Percentiles rank a stretch among this genome's conserved stretches.
Conservation (phyloP, 1,140 invertebrate species). For the Drosophila mojavensis region DNA sequence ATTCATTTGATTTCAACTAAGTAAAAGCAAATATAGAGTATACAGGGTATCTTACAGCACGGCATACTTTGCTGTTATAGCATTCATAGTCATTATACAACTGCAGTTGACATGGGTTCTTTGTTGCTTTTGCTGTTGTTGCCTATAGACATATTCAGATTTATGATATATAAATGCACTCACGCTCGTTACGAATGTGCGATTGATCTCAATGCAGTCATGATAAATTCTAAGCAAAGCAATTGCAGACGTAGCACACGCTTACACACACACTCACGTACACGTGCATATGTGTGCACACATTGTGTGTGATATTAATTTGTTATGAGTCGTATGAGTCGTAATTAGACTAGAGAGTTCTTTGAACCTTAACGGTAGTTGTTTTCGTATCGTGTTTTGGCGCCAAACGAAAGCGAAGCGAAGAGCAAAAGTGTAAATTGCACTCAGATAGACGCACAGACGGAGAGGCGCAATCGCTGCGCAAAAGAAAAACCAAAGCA, state of each 20-base stretch:
- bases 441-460: constrained; percentile 29
- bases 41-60: neutral
- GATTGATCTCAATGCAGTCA: constrained; percentile 74
- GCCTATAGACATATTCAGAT: constrained; percentile 61
- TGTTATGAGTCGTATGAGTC: constrained; percentile 58
- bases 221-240: constrained; percentile 65
- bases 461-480: constrained; percentile 28
- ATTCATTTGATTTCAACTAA: too few species aligned
- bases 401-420: constrained; percentile 67
- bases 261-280: constrained; percentile 8
- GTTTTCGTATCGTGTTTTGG: constrained; percentile 61
- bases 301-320: constrained; percentile 44
- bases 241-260: constrained; percentile 13
- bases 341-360: constrained; percentile 76
- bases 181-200: constrained; percentile 30
- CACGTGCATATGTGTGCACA: neutral
- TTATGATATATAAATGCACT: constrained; percentile 44
- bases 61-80: constrained; percentile 30
- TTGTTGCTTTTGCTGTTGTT: constrained; percentile 38
- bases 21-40: too few species aligned
- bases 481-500: constrained; percentile 38
- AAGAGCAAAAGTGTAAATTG: constrained; percentile 47
- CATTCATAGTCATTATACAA: constrained; percentile 25
- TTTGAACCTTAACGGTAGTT: constrained; percentile 74
- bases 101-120: constrained; percentile 53